Evolutionary conservation across 1,140 invertebrate genomes (phyloP).

Genomic region (Metaphire vulgaris): DNA sequence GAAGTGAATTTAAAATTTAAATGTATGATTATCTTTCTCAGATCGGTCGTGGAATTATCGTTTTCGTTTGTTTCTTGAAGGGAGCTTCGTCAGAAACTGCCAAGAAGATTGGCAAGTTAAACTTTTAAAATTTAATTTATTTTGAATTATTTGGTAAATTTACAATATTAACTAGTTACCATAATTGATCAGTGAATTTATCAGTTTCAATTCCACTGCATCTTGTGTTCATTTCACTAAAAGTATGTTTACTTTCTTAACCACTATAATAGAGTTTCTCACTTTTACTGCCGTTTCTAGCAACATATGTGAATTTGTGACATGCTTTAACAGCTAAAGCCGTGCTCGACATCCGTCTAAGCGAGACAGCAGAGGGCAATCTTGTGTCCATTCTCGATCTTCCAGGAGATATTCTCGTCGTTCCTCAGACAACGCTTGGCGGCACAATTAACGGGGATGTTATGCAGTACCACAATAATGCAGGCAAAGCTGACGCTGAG

Average conservation of each 20-base stretch:
- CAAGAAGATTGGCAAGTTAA: conserved; percentile 6
- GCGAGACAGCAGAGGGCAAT: conserved; percentile 39
- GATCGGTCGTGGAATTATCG: conserved; percentile 13
- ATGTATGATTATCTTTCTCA: neutral
- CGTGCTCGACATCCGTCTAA: conserved; percentile 44
- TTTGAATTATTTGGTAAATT: neutral
- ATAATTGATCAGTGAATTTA: neutral
- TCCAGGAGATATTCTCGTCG: conserved; percentile 51
- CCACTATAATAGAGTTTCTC: too few relatives aligned
- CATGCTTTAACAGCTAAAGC: conserved; percentile 50
- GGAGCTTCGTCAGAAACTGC: conserved; percentile 4
- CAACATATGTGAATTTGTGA: too few relatives aligned
- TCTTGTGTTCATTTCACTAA: too few relatives aligned
- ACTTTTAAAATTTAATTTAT: neutral
- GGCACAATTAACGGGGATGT: conserved; percentile 51
- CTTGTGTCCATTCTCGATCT: conserved; percentile 46
- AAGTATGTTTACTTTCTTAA: too few relatives aligned
- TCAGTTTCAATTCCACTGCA: conserved; percentile 27
- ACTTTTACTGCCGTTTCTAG: too few relatives aligned
- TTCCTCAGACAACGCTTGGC: conserved; percentile 55
- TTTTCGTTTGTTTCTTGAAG: conserved; percentile 10
- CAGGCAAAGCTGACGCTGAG: conserved; percentile 48
- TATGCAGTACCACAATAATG: conserved; percentile 54
- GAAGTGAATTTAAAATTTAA: neutral
- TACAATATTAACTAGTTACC: too few relatives aligned